Conservation (phyloP, 2,797 vertebrate species). For the Gallirallus australis region DNA sequence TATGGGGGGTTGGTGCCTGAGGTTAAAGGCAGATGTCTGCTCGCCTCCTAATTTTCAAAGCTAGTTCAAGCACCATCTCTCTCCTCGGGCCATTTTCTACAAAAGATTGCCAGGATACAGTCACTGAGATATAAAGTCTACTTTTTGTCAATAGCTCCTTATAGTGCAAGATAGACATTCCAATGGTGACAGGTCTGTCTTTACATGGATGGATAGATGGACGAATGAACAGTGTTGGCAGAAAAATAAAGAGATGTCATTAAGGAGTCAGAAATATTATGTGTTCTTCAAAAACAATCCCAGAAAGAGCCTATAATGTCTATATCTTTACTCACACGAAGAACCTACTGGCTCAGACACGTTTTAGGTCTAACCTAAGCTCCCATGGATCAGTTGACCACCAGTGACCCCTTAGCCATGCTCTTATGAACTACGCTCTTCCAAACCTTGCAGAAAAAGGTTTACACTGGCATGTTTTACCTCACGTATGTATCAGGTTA, state of each 20-base stretch:
- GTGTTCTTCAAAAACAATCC: background rate
- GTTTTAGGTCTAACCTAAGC: background rate
- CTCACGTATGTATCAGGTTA: background rate
- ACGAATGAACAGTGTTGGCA: constrained; percentile 3
- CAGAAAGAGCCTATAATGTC: background rate
- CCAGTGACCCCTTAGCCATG: background rate
- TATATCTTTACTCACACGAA: background rate
- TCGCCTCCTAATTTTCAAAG: background rate
- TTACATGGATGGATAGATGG: background rate
- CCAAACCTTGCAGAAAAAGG: background rate
- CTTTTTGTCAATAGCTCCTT: background rate
- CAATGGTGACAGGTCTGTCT: background rate
- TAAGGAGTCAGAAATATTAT: background rate
- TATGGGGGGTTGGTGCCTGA: background rate
- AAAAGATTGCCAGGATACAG: background rate
- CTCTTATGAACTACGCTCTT: background rate
- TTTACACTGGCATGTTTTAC: background rate
- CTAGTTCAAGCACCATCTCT: background rate
- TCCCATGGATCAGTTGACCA: background rate
- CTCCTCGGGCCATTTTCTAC: background rate
- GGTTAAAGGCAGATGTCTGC: background rate
- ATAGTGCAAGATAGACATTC: background rate
- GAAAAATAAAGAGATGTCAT: background rate
- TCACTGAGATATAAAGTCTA: background rate
- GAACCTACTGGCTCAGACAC: background rate